phyloP scores from a whole-genome alignment of 1,140 invertebrate species.

The Rhagoletis zephyria region DNA sequence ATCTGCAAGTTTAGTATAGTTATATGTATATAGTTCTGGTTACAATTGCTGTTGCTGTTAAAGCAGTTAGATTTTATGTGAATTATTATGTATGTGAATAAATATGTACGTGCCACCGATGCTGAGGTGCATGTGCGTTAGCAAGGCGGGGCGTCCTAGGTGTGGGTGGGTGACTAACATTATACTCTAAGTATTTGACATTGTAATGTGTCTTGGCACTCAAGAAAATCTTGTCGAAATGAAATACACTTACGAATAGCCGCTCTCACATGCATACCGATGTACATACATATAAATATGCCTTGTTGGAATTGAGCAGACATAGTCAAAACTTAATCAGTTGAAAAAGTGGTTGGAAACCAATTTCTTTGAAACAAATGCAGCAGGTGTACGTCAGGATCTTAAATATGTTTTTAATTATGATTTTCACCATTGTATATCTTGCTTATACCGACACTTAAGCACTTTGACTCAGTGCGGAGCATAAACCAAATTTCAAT shows the following conservation, averaged over 20 bases:
- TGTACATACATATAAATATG: neutral
- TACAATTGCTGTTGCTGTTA: neutral
- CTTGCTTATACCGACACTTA: too few species aligned
- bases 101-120: neutral
- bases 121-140: neutral
- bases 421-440: too few species aligned
- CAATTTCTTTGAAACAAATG: too few species aligned
- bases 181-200: conserved; percentile 6
- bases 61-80: conserved; percentile 26
- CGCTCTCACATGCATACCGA: neutral
- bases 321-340: too few species aligned
- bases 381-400: too few species aligned
- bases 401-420: too few species aligned
- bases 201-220: conserved; percentile 45
- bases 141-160: neutral
- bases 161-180: conserved; percentile 7
- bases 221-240: conserved; percentile 38
- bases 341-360: too few species aligned
- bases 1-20: too few species aligned
- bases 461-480: too few species aligned
- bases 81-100: neutral
- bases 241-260: conserved; percentile 49
- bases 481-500: too few species aligned
- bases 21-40: too few species aligned
- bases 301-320: too few species aligned